A percentile compares a stretch with the other conserved stretches of the same genome.
phyloP scores from a whole-genome alignment of 2,888 invertebrate species.

The Micoletzkya japonica region DNA sequence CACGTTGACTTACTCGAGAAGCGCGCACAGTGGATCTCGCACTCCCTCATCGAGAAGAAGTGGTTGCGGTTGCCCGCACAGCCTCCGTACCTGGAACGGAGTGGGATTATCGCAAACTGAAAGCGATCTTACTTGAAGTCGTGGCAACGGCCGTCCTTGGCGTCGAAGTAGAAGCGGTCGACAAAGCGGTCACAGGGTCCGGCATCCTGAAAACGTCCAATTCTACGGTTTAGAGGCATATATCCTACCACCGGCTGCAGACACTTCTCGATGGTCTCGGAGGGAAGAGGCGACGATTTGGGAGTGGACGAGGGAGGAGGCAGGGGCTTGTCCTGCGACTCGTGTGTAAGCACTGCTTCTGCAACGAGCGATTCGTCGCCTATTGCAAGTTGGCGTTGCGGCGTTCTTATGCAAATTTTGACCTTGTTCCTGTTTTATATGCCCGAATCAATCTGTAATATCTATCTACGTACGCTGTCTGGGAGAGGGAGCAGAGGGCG shows the following conservation, averaged over 20 bases:
- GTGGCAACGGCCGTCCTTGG: constrained; percentile 55
- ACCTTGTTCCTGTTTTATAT: background rate
- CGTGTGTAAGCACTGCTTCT: constrained; percentile 22
- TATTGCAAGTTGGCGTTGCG: background rate
- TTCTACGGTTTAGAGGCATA: constrained; percentile 6
- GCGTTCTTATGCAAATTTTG: background rate
- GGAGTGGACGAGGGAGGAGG: constrained; percentile 5
- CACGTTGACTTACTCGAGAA: constrained; percentile 53
- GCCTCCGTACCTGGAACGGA: constrained; percentile 50
- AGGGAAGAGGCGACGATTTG: constrained; percentile 4
- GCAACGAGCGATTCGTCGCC: background rate
- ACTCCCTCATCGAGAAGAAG: constrained; percentile 62
- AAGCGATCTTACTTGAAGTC: constrained; percentile 44
- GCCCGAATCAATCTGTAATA: background rate
- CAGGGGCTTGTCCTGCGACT: constrained; percentile 26
- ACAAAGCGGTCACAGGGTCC: constrained; percentile 61
- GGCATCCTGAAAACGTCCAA: constrained; percentile 47
- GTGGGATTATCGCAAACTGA: background rate
- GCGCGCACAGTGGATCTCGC: constrained; percentile 62
- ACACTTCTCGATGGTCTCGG: constrained; percentile 58
- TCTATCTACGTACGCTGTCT: background rate
- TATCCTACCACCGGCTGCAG: constrained; percentile 53
- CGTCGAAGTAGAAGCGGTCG: constrained; percentile 57
- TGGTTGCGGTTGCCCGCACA: constrained; percentile 63
- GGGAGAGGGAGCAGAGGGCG: constrained; percentile 15